Conservation (phyloP, 2,797 vertebrate genomes). For the Gambusia yucatana region DNA sequence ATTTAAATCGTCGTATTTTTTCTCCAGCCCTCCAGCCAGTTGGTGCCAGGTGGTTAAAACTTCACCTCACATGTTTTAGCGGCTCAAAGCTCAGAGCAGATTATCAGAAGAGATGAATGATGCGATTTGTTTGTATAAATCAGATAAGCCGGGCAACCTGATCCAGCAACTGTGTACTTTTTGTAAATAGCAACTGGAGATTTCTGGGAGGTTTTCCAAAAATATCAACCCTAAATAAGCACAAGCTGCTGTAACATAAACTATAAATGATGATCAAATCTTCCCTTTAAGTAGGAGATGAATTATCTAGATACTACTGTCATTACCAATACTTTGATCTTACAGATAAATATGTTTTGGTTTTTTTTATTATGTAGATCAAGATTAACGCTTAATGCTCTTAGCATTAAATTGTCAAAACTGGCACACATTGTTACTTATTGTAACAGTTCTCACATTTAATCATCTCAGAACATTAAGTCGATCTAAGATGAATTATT, state of each 20-base stretch:
- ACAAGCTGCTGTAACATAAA: not conserved
- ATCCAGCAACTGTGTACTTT: not conserved
- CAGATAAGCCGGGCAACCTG: not conserved
- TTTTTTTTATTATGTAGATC: constrained; percentile 16
- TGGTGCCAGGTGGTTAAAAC: constrained; percentile 47
- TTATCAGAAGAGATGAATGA: constrained; percentile 23
- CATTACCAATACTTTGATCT: constrained; percentile 30
- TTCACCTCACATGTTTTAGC: constrained; percentile 36
- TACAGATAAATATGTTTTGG: not conserved
- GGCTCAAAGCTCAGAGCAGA: constrained; percentile 9
- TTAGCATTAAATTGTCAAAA: constrained; percentile 41
- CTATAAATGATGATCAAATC: not conserved
- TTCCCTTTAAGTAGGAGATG: constrained; percentile 12
- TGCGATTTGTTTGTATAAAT: constrained; percentile 9
- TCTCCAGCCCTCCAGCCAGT: constrained; percentile 42
- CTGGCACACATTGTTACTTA: constrained; percentile 36
- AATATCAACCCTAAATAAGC: not conserved
- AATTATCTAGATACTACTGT: constrained; percentile 14
- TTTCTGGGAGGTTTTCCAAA: constrained; percentile 6
- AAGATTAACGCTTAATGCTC: constrained; percentile 44
- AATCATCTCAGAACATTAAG: not conserved
- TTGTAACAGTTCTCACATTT: constrained; percentile 9
- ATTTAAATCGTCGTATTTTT: constrained; percentile 46
- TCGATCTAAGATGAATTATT: not conserved
- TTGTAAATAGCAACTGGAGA: not conserved